Conservation (phyloP, 2,797 vertebrate genomes). For the Mycteria americana region DNA sequence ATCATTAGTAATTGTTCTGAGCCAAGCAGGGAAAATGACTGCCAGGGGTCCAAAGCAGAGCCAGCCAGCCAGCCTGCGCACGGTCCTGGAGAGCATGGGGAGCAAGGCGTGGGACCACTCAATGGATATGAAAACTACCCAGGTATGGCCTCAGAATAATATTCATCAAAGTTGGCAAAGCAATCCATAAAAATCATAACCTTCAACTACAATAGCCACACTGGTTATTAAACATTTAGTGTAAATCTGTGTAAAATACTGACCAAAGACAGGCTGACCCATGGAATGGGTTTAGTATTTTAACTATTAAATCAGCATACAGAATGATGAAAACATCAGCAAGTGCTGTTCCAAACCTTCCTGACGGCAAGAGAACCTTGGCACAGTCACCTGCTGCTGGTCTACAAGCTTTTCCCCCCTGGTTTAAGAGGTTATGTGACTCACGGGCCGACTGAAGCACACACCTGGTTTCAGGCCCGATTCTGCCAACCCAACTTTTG, state of each 20-base stretch:
- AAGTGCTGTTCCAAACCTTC: background rate
- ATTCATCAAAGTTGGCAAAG: background rate
- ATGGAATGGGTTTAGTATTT: background rate
- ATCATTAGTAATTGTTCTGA: background rate
- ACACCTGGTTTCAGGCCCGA: background rate
- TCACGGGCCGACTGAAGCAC: rapidly evolving
- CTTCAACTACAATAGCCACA: background rate
- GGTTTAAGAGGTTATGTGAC: background rate
- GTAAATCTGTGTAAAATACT: background rate
- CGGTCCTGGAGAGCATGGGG: rapidly evolving
- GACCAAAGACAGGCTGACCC: background rate
- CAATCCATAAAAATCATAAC: background rate
- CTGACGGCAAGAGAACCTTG: background rate
- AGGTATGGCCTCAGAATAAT: background rate
- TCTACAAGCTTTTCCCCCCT: background rate
- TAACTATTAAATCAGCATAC: background rate
- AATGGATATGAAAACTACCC: background rate
- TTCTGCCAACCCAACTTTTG: background rate
- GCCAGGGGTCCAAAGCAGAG: background rate
- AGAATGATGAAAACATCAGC: background rate
- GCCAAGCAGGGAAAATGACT: background rate
- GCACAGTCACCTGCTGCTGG: background rate
- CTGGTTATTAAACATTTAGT: background rate
- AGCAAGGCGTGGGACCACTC: background rate
- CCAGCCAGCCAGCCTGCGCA: background rate